Percentiles rank a stretch among this genome's conserved stretches.
Evolutionary conservation across 2,797 vertebrate species (phyloP).

Genomic region (Varecia variegata): DNA sequence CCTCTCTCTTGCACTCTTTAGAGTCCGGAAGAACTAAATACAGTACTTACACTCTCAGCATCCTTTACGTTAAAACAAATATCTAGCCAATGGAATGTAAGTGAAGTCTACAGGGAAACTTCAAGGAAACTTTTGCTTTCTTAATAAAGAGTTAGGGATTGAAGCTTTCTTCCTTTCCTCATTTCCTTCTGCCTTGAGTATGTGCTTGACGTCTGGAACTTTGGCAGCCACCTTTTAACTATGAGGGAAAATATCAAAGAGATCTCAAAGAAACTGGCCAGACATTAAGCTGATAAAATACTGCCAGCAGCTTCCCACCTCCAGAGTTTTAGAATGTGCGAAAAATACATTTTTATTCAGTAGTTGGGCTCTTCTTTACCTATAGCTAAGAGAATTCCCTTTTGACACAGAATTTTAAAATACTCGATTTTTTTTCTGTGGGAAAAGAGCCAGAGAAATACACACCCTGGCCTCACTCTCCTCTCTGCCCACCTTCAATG

Average conservation of each 20-base stretch:
- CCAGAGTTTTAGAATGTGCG: background rate
- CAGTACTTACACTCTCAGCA: background rate
- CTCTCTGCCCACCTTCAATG: background rate
- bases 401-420: background rate
- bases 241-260: background rate
- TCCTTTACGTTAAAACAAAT: background rate
- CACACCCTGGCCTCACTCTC: background rate
- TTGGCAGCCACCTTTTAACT: background rate
- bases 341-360: background rate
- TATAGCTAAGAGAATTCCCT: background rate
- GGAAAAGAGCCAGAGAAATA: background rate
- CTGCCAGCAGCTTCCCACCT: background rate
- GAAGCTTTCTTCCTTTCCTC: background rate
- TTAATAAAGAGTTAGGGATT: background rate
- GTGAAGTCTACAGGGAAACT: background rate
- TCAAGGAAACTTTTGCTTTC: slow-evolving; percentile 9
- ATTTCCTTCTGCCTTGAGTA: background rate
- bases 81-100: background rate
- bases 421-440: background rate
- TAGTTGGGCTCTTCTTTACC: background rate
- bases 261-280: background rate
- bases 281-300: background rate
- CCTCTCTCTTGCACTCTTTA: background rate
- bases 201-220: background rate
- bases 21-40: background rate